These are phyloP conservation scores for Callocephalon fimbriatum DNA, from an alignment of 2,113 vertebrate species.

Conservation along the genomic window DNA sequence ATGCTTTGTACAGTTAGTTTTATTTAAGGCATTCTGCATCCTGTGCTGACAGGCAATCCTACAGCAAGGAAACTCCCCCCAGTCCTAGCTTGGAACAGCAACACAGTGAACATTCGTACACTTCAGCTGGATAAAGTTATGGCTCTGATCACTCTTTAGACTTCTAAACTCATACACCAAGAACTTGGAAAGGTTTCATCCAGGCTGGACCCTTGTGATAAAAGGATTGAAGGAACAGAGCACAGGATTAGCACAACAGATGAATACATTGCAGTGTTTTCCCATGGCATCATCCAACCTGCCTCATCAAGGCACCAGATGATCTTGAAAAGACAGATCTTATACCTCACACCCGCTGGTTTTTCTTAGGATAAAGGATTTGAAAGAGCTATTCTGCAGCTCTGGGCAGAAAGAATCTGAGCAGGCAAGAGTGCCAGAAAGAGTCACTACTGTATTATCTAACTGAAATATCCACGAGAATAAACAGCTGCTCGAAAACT, in stretches of 20 bases:
- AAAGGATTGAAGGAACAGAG: slow-evolving; percentile 56
- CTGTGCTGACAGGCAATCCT: background rate
- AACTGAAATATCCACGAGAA: slow-evolving; percentile 25
- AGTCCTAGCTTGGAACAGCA: background rate
- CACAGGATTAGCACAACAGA: slow-evolving; percentile 38
- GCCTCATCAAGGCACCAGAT: slow-evolving; percentile 40
- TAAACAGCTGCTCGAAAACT: slow-evolving; percentile 25
- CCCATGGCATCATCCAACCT: slow-evolving; percentile 45
- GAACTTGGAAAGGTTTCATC: slow-evolving; percentile 63
- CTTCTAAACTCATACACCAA: slow-evolving; percentile 16
- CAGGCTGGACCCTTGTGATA: slow-evolving; percentile 55
- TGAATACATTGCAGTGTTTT: slow-evolving; percentile 32
- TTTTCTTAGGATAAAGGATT: slow-evolving; percentile 47
- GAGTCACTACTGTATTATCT: slow-evolving; percentile 18
- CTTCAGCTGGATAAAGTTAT: background rate
- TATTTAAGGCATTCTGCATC: background rate
- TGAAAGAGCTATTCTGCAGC: slow-evolving; percentile 32
- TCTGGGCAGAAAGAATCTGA: slow-evolving; percentile 41
- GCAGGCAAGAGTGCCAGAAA: slow-evolving; percentile 36
- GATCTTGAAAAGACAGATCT: slow-evolving; percentile 40
- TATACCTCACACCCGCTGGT: background rate
- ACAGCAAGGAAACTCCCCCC: background rate
- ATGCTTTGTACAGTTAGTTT: background rate
- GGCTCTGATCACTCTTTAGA: background rate
- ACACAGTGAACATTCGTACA: background rate